Conservation (phyloP, 2,888 invertebrate species). For the Crematogaster levior region DNA sequence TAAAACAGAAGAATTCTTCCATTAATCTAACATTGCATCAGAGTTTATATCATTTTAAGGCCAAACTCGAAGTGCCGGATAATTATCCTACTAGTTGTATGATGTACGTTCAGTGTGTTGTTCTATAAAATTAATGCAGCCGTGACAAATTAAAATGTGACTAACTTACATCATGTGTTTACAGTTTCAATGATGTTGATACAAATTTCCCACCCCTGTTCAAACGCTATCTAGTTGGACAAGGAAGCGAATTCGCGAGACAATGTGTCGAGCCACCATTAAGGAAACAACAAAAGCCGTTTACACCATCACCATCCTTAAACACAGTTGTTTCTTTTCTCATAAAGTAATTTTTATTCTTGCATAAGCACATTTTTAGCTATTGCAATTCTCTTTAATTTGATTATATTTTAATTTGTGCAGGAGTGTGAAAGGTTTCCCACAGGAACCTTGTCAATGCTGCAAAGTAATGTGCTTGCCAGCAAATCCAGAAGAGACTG, state of each 20-base stretch:
- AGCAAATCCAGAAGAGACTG: conserved; percentile 86
- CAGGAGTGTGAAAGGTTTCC: conserved; percentile 88
- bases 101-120: conserved; percentile 83
- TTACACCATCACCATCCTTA: conserved; percentile 89
- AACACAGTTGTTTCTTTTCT: conserved; percentile 88
- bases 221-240: conserved; percentile 88
- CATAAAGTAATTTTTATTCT: conserved; percentile 78
- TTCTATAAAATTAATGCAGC: neutral
- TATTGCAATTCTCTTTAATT: neutral
- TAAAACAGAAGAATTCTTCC: conserved; percentile 89
- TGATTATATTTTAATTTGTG: conserved; percentile 67
- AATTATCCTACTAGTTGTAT: conserved; percentile 88
- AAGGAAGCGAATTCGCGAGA: conserved; percentile 90
- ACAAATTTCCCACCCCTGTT: conserved; percentile 90
- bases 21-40: conserved; percentile 88
- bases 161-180: conserved; percentile 52
- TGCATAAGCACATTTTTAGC: neutral
- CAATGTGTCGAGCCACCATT: conserved; percentile 90
- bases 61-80: conserved; percentile 88
- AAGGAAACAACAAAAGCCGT: conserved; percentile 87
- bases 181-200: conserved; percentile 87
- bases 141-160: neutral
- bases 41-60: conserved; percentile 88
- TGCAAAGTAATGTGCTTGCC: conserved; percentile 89
- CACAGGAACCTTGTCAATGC: conserved; percentile 88